These are phyloP conservation scores for Sitta carolinensis DNA, from an alignment of 2,797 vertebrate genomes.

Conservation along the genomic window DNA sequence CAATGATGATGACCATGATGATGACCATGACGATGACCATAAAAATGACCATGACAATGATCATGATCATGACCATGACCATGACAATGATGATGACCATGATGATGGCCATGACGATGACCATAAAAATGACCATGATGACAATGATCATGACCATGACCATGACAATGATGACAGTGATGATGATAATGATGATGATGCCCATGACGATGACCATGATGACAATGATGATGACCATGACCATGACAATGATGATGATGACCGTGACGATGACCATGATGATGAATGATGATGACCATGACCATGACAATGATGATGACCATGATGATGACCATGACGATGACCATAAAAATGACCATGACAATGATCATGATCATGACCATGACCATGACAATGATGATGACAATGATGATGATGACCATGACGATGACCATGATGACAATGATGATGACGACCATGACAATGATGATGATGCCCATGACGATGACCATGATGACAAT, in stretches of 20 bases:
- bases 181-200: neutral
- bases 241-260: too few species aligned
- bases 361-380: neutral
- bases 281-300: fast-evolving
- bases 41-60: fast-evolving
- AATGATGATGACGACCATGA: fast-evolving
- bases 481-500: fast-evolving
- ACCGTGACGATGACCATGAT: fast-evolving
- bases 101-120: too few species aligned
- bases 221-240: fast-evolving
- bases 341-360: fast-evolving
- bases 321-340: fast-evolving
- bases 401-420: neutral
- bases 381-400: neutral
- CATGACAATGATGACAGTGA: too few species aligned
- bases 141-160: too few species aligned
- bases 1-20: fast-evolving
- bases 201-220: neutral
- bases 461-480: fast-evolving
- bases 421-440: neutral
- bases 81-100: too few species aligned
- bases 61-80: too few species aligned
- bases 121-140: neutral
- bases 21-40: fast-evolving
- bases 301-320: fast-evolving